Base-by-base conservation (phyloP, 2,113 vertebrate genomes). In the Proteles cristata region DNA sequence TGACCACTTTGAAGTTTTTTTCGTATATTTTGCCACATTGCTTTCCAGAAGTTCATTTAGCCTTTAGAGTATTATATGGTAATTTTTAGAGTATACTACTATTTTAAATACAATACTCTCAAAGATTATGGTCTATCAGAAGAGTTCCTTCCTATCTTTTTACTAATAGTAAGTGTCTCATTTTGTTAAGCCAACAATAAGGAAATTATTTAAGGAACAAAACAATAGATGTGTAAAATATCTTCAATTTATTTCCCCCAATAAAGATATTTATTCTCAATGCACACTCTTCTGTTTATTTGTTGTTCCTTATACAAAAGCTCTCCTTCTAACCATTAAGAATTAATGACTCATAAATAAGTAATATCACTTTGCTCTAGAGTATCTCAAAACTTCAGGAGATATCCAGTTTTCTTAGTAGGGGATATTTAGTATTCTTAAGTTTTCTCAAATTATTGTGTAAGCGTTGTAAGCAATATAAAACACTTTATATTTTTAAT, bases 281-380 rank as follows among this genome's bases (percentile, higher is more conserved):
- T 58, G 28, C 8, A 91, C 4, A 65, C 11, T 53, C 50, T 39
- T 58, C 61, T 77, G 65, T 26, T 25, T 68, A 71, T 2, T 79
- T 93, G 83, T 87, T 50, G 17, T 76, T 80, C 26, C 61, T 83
- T 82, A 39, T n/a, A 77, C 35, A 90, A 85, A 80, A 43, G 5
- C 8, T 93, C 11, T 90, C 9, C 90, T 90, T 85, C 45, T 50
- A 89, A 80, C 5, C 4, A 94, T 90, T 74, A 92, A 79, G 76
- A 69, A 80, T 92, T 89, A 86, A 87, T 94, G 55, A 45, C 26
- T 69, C 48, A 92, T 77, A 84, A 68, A 58, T 86, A 97, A 85
- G 14, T 65, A 92, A 88, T 61, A 93, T 63, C 23, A 93, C 21
- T 90, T 92, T 86, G 11, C 14, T 45, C 31, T 80, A 66, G 0